A percentile compares a stretch with the other conserved stretches of the same genome.
These are phyloP conservation scores for Alosa alosa DNA, from an alignment of 2,113 vertebrate species.

Conservation along the genomic window DNA sequence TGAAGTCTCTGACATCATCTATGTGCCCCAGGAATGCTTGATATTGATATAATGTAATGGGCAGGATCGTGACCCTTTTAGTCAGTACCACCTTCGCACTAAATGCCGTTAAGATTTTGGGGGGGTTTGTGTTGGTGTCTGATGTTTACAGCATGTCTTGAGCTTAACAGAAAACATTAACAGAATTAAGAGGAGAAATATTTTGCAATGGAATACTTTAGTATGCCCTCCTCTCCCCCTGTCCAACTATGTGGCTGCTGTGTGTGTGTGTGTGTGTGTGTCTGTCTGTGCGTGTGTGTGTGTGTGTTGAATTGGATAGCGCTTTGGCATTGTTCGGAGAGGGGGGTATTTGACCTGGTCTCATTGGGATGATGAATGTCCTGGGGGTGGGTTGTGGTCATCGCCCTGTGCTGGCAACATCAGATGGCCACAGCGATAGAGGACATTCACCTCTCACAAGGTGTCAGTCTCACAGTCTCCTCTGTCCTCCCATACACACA, in stretches of 20 bases:
- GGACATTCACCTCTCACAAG: constrained; percentile 40
- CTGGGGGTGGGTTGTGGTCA: constrained; percentile 58
- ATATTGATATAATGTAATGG: no score
- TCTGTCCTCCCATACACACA: constrained; percentile 17
- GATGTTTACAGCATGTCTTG: no score
- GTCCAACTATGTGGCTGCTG: constrained; percentile 42
- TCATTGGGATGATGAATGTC: constrained; percentile 82
- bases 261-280: not conserved
- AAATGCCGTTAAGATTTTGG: no score
- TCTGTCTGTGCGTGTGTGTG: constrained; percentile 19
- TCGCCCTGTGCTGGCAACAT: constrained; percentile 60
- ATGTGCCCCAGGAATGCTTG: no score
- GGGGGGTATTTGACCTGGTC: constrained; percentile 21
- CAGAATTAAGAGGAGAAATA: no score
- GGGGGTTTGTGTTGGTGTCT: no score
- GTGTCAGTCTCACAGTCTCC: constrained; percentile 50
- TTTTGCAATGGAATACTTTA: no score
- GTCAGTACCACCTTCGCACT: no score
- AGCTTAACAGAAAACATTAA: no score
- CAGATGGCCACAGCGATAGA: constrained; percentile 76
- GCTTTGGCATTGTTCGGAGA: not conserved
- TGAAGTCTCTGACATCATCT: no score
- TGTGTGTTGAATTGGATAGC: not conserved
- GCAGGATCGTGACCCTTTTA: no score
- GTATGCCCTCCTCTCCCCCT: not conserved